These are phyloP conservation scores for Plestiodon gilberti DNA, from an alignment of 2,113 vertebrate genomes.

Conservation along the genomic window DNA sequence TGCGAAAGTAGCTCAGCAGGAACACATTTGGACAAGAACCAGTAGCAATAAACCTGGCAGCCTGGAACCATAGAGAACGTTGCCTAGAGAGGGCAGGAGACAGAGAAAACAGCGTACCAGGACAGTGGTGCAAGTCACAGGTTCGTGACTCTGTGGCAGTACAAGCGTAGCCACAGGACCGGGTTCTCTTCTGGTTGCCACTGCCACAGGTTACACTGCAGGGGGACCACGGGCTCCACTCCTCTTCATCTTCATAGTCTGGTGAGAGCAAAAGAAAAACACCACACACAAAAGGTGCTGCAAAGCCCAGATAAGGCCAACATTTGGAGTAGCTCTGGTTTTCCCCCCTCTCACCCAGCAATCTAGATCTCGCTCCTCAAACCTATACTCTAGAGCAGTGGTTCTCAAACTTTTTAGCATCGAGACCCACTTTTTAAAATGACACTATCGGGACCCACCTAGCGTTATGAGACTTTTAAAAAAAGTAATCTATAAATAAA, in stretches of 20 bases:
- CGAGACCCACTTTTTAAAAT: too few species aligned
- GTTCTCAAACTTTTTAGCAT: too few species aligned
- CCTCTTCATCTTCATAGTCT: constrained; percentile 84
- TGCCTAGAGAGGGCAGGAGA: not conserved
- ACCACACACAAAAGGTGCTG: not conserved
- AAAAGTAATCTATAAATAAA: too few species aligned
- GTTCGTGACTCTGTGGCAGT: constrained; percentile 83
- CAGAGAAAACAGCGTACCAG: constrained; percentile 74
- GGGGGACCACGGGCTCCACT: constrained; percentile 91
- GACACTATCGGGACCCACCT: too few species aligned
- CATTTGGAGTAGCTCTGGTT: not conserved
- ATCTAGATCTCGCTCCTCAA: not conserved
- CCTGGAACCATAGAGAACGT: not conserved
- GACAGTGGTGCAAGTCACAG: constrained; percentile 83
- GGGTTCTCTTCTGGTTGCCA: constrained; percentile 85
- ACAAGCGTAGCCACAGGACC: constrained; percentile 88
- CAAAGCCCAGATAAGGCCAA: not conserved
- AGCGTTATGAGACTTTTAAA: too few species aligned
- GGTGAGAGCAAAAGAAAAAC: constrained; percentile 48
- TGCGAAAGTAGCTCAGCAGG: not conserved
- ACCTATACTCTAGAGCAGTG: not conserved
- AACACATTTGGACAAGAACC: not conserved
- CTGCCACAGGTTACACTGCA: constrained; percentile 86
- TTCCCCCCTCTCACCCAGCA: not conserved
- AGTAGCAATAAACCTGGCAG: not conserved